A percentile compares a stretch with the other conserved stretches of the same genome.
phyloP scores from a whole-genome alignment of 2,113 vertebrate genomes.

The Tautogolabrus adspersus region DNA sequence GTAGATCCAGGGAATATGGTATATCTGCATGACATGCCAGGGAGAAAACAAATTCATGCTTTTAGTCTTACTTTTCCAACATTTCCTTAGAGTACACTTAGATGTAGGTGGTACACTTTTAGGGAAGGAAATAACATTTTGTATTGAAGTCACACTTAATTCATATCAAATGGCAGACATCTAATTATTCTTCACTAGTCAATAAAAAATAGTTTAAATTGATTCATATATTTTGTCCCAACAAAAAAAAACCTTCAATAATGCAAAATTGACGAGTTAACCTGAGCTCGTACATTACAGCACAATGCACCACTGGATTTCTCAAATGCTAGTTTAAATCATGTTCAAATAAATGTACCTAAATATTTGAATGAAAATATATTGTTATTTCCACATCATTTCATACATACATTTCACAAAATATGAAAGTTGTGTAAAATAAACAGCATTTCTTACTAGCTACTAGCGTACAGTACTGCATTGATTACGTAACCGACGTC shows the following conservation, averaged over 20 bases:
- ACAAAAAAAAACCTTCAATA: too few species aligned
- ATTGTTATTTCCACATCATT: neutral
- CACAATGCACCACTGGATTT: too few species aligned
- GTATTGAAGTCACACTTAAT: too few species aligned
- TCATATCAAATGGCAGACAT: too few species aligned
- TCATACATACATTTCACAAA: neutral
- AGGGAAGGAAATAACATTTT: too few species aligned
- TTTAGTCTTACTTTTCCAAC: neutral
- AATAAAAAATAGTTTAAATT: too few species aligned
- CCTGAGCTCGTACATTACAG: too few species aligned
- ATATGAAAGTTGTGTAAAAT: neutral
- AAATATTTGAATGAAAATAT: neutral
- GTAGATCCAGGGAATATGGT: conserved; percentile 71
- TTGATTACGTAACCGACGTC: neutral
- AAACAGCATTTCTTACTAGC: neutral
- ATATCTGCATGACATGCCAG: conserved; percentile 50
- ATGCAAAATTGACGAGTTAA: too few species aligned
- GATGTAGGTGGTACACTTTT: neutral
- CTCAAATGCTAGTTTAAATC: too few species aligned
- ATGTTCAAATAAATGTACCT: too few species aligned
- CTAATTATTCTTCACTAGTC: too few species aligned
- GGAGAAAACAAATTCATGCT: neutral
- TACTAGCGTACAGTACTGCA: neutral
- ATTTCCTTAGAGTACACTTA: neutral
- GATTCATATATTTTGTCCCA: too few species aligned